A percentile compares a stretch with the other conserved stretches of the same genome.
phyloP scores from a whole-genome alignment of 2,113 vertebrate species.

The Nipponia nippon region DNA sequence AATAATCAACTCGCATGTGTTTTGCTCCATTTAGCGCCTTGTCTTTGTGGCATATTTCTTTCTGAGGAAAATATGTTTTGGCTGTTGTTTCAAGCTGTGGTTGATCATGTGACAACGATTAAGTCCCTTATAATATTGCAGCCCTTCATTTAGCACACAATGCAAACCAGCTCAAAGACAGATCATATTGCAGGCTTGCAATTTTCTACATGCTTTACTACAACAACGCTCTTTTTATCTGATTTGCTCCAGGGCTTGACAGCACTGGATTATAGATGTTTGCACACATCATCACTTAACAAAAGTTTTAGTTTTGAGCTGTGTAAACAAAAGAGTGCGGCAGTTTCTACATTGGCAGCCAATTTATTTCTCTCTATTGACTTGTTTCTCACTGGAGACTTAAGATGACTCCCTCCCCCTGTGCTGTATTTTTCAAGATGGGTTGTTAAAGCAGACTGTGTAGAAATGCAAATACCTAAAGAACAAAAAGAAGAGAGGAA shows the following conservation, averaged over 20 bases:
- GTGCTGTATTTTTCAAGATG: background rate
- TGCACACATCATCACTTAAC: conserved; percentile 20
- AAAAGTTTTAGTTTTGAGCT: conserved; percentile 10
- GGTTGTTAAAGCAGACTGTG: background rate
- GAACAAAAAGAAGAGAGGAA: conserved; percentile 8
- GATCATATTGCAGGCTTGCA: background rate
- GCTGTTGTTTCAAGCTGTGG: background rate
- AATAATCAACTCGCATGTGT: background rate
- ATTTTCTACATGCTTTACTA: conserved; percentile 20
- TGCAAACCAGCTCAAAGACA: background rate
- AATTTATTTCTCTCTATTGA: background rate
- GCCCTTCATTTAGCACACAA: conserved; percentile 1
- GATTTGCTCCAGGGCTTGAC: conserved; percentile 19
- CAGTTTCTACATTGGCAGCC: background rate
- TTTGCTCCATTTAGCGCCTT: background rate
- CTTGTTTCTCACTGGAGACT: background rate
- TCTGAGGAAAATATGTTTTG: background rate
- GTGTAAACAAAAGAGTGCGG: background rate
- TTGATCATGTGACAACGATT: background rate
- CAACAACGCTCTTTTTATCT: background rate
- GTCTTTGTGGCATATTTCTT: background rate
- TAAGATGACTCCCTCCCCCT: background rate
- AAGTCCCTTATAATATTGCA: conserved; percentile 10
- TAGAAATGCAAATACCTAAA: background rate
- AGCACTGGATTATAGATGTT: conserved; percentile 4